phyloP scores from a whole-genome alignment of 2,888 invertebrate species.

The Pammene fasciana region DNA sequence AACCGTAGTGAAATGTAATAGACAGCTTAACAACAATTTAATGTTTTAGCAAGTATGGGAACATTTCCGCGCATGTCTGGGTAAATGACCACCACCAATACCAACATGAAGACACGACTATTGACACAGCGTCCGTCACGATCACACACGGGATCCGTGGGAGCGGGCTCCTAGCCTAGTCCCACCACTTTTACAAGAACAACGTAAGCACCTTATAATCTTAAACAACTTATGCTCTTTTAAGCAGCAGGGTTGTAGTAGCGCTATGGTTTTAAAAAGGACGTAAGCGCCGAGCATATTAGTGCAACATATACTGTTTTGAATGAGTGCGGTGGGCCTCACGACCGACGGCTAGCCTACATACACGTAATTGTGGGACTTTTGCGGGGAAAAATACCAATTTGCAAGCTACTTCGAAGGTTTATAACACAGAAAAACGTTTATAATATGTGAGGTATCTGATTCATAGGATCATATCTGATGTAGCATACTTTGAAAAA shows the following conservation, averaged over 20 bases:
- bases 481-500: no score
- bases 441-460: constrained; percentile 17
- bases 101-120: constrained; percentile 39
- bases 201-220: neutral
- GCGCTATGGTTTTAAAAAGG: neutral
- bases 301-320: neutral
- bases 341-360: constrained; percentile 49
- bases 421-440: no score
- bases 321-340: constrained; percentile 39
- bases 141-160: constrained; percentile 36
- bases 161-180: constrained; percentile 45
- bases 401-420: constrained; percentile 22
- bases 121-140: constrained; percentile 38
- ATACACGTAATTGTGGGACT: constrained; percentile 44
- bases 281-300: neutral
- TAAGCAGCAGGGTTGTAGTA: neutral
- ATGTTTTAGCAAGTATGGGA: constrained; percentile 25
- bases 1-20: neutral
- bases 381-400: constrained; percentile 32
- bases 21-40: constrained; percentile 3
- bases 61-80: constrained; percentile 25
- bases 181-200: constrained; percentile 2
- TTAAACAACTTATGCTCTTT: neutral
- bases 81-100: constrained; percentile 35
- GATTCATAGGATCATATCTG: neutral